Evolutionary conservation across 1,140 invertebrate genomes (phyloP).

Genomic region (Drosophila melanica): DNA sequence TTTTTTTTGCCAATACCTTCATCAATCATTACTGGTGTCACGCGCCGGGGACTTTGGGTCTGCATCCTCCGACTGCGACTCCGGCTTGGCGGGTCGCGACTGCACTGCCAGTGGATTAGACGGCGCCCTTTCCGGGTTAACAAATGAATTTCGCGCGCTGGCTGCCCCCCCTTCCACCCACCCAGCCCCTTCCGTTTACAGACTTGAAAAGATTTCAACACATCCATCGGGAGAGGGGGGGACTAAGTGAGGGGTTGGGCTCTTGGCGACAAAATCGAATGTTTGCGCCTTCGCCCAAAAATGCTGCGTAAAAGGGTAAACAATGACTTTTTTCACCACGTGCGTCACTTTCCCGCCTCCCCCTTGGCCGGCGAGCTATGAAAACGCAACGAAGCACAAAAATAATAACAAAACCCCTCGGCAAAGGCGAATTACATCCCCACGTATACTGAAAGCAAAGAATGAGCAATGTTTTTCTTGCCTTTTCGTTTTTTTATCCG

Average conservation of each 20-base stretch:
- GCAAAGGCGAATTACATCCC: not conserved
- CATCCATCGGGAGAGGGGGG: slow-evolving; percentile 41
- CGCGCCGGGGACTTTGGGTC: slow-evolving; percentile 48
- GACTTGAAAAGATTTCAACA: slow-evolving; percentile 71
- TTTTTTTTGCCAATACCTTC: slow-evolving; percentile 67
- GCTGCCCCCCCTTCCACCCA: not conserved
- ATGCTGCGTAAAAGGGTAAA: slow-evolving; percentile 64
- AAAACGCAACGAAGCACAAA: slow-evolving; percentile 76
- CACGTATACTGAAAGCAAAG: slow-evolving; percentile 36
- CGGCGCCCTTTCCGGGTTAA: slow-evolving; percentile 75
- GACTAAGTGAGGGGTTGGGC: slow-evolving; percentile 3
- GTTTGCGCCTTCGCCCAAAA: slow-evolving; percentile 19
- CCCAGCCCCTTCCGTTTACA: not conserved
- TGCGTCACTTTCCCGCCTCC: not conserved
- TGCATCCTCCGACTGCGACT: slow-evolving; percentile 35
- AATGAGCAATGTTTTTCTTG: slow-evolving; percentile 68
- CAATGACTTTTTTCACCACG: slow-evolving; percentile 60
- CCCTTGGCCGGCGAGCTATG: slow-evolving; percentile 60
- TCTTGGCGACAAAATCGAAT: slow-evolving; percentile 48
- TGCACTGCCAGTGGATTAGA: slow-evolving; percentile 77
- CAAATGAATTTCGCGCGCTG: slow-evolving; percentile 76
- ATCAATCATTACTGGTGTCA: slow-evolving; percentile 78
- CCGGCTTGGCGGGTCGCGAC: slow-evolving; percentile 55
- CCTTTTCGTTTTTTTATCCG: slow-evolving; percentile 9
- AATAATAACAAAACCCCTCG: slow-evolving; percentile 73